Percentiles rank a stretch among this genome's conserved stretches.
Conservation (phyloP, 1,140 invertebrate genomes). For the Drosophila carrolli region DNA sequence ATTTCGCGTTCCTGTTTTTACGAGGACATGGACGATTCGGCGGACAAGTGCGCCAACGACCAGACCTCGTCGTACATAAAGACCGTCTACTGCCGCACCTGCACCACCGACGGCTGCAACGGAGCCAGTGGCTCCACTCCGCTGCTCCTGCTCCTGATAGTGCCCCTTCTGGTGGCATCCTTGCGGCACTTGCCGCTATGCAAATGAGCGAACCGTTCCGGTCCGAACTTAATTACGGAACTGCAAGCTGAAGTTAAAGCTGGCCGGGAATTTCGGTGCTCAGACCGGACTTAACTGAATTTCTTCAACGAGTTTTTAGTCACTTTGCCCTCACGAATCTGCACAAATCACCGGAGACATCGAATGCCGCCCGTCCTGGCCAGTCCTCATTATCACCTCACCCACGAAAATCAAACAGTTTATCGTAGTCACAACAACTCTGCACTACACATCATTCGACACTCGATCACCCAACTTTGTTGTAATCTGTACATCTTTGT, state of each 20-base stretch:
- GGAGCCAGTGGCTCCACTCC: slow-evolving; percentile 47
- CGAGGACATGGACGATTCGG: slow-evolving; percentile 79
- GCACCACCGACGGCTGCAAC: slow-evolving; percentile 82
- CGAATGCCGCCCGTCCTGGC: not conserved
- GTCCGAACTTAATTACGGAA: slow-evolving; percentile 59
- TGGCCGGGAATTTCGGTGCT: slow-evolving; percentile 16
- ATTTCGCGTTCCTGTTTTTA: slow-evolving; percentile 83
- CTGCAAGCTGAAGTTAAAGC: slow-evolving; percentile 33
- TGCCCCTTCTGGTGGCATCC: slow-evolving; percentile 59
- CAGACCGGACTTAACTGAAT: slow-evolving; percentile 35
- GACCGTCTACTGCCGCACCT: slow-evolving; percentile 83
- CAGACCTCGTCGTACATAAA: slow-evolving; percentile 84
- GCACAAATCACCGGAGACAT: slow-evolving; percentile 36
- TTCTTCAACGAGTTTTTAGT: slow-evolving; percentile 50
- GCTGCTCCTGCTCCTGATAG: slow-evolving; percentile 33
- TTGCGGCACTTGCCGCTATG: slow-evolving; percentile 58
- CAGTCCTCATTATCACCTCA: slow-evolving; percentile 19
- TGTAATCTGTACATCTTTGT: slow-evolving; percentile 64
- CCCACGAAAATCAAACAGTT: slow-evolving; percentile 38
- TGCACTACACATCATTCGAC: slow-evolving; percentile 21
- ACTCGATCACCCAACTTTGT: slow-evolving; percentile 41
- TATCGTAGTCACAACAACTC: slow-evolving; percentile 29
- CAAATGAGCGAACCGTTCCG: slow-evolving; percentile 53
- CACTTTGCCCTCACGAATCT: slow-evolving; percentile 40
- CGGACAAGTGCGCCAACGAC: slow-evolving; percentile 79